Evolutionary conservation across 2,888 invertebrate genomes (phyloP), one percentile per base, ranked within the genome.

Genomic region (Caradrina kadenii): DNA sequence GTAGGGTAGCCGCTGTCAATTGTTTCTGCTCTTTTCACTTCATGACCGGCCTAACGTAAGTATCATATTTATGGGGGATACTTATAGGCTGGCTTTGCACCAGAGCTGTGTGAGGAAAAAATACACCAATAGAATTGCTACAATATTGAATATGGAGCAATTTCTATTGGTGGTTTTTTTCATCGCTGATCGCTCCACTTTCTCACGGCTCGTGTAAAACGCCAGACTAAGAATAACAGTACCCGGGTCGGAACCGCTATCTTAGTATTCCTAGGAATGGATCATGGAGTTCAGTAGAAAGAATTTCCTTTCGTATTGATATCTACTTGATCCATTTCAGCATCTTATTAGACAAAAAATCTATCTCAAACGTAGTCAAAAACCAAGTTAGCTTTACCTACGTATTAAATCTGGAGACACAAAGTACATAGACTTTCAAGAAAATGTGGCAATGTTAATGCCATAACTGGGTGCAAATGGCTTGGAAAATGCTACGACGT

Each of bases 391-490:
- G 11, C 17, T 17, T 63, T 60, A 22, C 13, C n/a, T 35, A 52
- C 39, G 26, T 39, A 59, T 65, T n/a, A 65, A 76, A 78, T 63
- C 59, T 49, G 48, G 21, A 35, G 55, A 55, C 67, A 61, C 65
- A 31, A 45, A 45, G 45, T 17, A 60, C 50, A 67, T 65, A 74
- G 64, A 63, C 63, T 70, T 61, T 69, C 58, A 79, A 78, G 67
- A 69, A 75, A 73, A 63, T 65, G 50, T 62, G 55, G 55, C 35
- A 59, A 70, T 68, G 65, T 68, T 71, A 76, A 63, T 54, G 58
- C 70, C 69, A 66, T 63, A 71, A 73, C 69, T 48, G 65, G 62
- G 70, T 83, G 80, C 53, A 83, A 83, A 81, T 79, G 64, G 81
- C 63, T 81, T 66, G 71, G 76, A 82, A 82, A 76, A 83, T 82